These are phyloP conservation scores for Riparia riparia DNA, from an alignment of 2,113 vertebrate genomes.

Conservation along the genomic window DNA sequence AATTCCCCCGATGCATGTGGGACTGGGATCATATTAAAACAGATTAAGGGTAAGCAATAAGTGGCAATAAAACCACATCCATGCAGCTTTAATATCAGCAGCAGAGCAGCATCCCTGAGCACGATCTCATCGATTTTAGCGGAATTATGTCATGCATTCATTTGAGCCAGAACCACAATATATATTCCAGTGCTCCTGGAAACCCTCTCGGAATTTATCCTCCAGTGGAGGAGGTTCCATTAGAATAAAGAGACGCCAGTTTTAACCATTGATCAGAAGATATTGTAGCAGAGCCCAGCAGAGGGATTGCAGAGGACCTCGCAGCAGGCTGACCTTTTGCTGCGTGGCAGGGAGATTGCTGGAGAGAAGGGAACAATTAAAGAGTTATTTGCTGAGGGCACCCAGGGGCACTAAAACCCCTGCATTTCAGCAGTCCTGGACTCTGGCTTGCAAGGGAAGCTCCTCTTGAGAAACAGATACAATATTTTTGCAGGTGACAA, in stretches of 20 bases:
- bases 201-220: not conserved
- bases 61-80: not conserved
- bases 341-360: not conserved
- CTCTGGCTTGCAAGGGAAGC: not conserved
- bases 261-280: not conserved
- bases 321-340: not conserved
- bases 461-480: not conserved
- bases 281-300: not conserved
- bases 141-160: slow-evolving; percentile 27
- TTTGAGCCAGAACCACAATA: not conserved
- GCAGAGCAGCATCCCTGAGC: not conserved
- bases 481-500: slow-evolving; percentile 3
- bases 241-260: not conserved
- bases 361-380: not conserved
- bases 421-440: not conserved
- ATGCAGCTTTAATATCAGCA: not conserved
- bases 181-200: not conserved
- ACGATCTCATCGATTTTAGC: slow-evolving; percentile 25
- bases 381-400: slow-evolving; percentile 26
- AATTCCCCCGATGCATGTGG: not conserved
- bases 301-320: not conserved
- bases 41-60: not conserved
- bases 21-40: not conserved
- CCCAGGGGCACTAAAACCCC: not conserved
- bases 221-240: not conserved